Base-by-base conservation (phyloP, 2,113 vertebrate species). In the Polypterus bichir region DNA sequence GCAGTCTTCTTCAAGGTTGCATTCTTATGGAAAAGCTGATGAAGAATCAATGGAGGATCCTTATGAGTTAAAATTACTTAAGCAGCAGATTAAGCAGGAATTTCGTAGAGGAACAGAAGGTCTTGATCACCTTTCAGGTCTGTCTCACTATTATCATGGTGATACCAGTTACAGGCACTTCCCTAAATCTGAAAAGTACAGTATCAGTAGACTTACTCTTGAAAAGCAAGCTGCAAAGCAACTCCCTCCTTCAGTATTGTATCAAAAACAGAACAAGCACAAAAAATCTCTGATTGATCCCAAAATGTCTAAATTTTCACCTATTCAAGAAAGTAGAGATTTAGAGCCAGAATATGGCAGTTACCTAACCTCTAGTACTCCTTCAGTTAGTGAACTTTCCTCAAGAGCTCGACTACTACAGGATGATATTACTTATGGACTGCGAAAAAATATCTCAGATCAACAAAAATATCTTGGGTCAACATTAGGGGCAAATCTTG, bases 181-280 rank as follows among this genome's bases (percentile, higher is more conserved):
- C 62, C 92, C 94, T 3, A 98, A 97, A 77, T 89, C 92, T 62
- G 97, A 99, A 62, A 98, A 97, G 73, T 99, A 99, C 9, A 99
- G 94, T 75, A 98, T 99, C 62, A 87, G 97, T 66, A 86, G 97
- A 59, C 91, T 99, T 10, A 99, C 97, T 53, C 88, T 99, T 65
- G 97, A 99, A 82, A 99, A 99, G 63, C 94, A 99, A 68, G 97
- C 95, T 64, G 97, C 97, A 70, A 99, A 99, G 68, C 95, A 98
- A 74, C 85, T 99, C 0, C 92, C 93, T 62, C 89, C 92, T n/a
- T 92, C 94, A 53, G 88, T 97, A 49, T 87, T 98, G 57, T 97
- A 97, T 72, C 94, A 98, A 72, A 97, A 97, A 76, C 95, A 98
- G 65, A 87, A 93, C 66, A 98, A 99, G 69, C 93, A 93, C 70